Evolutionary conservation across 1,140 invertebrate species (phyloP), one percentile per base, ranked within the genome.

Genomic region (Bursaphelenchus mucronatus): DNA sequence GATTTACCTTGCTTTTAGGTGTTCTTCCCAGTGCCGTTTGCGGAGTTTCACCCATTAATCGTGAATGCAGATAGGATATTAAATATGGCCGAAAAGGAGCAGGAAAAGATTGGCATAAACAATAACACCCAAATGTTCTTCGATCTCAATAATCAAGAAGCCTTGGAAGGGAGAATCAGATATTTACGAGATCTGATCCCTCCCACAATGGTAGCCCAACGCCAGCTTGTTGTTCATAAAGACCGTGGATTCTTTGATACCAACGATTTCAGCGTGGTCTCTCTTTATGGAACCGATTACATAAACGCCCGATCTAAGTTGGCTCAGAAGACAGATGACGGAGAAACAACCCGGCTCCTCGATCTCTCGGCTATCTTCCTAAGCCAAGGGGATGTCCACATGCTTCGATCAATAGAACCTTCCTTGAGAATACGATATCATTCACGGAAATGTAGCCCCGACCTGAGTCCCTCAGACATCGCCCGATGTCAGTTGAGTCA

Each of bases 11-110:
- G 49, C 43, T 46, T 69, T 44, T 41, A 76, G 75, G 68, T 79
- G 5, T 79, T 81, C 67, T 68, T 80, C 58, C 78, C 78, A 9
- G 67, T 80, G 53, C 75, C 79, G 13, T 80, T 80, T 56, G 64
- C 74, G n/a, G 71, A 80, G 52, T 80, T 73, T 61, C 63, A 79
- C 67, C 78, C 79, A 40, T 46, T 74, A 3, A 65, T 78, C 9
- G 55, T 70, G 7, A 64, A 59, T 10, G 57, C 73, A 9, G 69
- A 73, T 50, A 40, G 49, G 17, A 53, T 74, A n/a, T 30, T 69
- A n/a, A 71, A 67, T n/a, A 56, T 13, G n/a, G 64, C 66, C 8
- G 30, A 30, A 30, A 66, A 69, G n/a, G 61, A 65, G 30, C 57
- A 59, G 45, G 40, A 44, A n/a, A 67, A 52, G 11, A 4, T 3